Conservation (phyloP, 2,888 invertebrate species). For the Gnatocerus cornutus region DNA sequence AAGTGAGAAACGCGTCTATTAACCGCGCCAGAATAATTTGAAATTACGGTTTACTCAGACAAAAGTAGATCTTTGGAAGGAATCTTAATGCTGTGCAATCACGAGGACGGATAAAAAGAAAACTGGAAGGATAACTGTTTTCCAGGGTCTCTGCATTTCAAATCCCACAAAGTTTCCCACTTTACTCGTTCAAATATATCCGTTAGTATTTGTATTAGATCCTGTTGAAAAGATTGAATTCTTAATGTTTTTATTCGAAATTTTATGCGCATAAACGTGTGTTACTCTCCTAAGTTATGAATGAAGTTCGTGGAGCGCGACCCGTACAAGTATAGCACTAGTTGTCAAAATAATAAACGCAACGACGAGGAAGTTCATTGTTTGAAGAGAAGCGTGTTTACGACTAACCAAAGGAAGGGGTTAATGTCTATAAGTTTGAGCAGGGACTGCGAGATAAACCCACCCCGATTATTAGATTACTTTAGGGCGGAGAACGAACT, state of each 20-base stretch:
- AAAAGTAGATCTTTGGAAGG: not conserved
- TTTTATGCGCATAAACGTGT: conserved; percentile 22
- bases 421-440: conserved; percentile 53
- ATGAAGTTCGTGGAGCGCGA: conserved; percentile 6
- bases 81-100: conserved; percentile 37
- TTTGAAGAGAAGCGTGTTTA: conserved; percentile 49
- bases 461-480: conserved; percentile 61
- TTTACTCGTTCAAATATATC: conserved; percentile 53
- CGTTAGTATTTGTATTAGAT: conserved; percentile 53
- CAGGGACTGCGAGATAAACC: conserved; percentile 55
- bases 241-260: conserved; percentile 29
- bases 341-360: conserved; percentile 38
- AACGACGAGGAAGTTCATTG: conserved; percentile 48
- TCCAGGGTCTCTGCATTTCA: conserved; percentile 30
- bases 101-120: conserved; percentile 35
- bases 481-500: conserved; percentile 44
- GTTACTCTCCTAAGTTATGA: conserved; percentile 16
- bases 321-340: conserved; percentile 9
- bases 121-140: conserved; percentile 39
- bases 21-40: not conserved
- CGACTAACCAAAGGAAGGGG: conserved; percentile 50
- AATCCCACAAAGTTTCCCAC: conserved; percentile 52
- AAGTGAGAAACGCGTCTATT: not conserved
- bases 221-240: conserved; percentile 51
- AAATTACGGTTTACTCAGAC: conserved; percentile 8